Evolutionary conservation across 2,888 invertebrate genomes (phyloP), one percentile per base, ranked within the genome.

Genomic region (Alitta virens): DNA sequence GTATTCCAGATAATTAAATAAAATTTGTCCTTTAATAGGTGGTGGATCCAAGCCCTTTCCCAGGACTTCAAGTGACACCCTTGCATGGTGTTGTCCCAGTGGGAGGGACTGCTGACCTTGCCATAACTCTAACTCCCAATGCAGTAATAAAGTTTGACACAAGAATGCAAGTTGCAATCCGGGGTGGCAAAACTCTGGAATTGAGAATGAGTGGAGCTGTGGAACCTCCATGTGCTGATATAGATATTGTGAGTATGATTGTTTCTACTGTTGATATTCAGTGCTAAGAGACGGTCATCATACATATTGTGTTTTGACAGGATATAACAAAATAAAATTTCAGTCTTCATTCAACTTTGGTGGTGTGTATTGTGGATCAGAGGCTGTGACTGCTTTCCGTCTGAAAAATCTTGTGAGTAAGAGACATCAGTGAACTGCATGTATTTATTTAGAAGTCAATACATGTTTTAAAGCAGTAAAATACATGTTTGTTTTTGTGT

Each of bases 161-260:
- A 25, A 64, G 73, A 24, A 71, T 81, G 21, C 74, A 75, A 57
- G 74, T 81, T 53, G 72, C 78, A 33, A 75, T 82, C 59, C 76
- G 78, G 60, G 78, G 78, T 23, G 71, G 77, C 33, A 77, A 76
- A 67, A 75, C 73, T 26, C 67, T 81, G 53, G 80, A 81, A 58
- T 68, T 82, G 27, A 71, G 82, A 26, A 75, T 82, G 72, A 77
- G 81, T n/a, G 82, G 82, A 2, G 77, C 77, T 2, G 80, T 82
- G 49, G 78, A 80, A 61, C 74, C 77, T 16, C 82, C 82, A 12
- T 59, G 64, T 58, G 76, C 82, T 2, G 78, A 78, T 60, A 80
- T 82, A 65, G 75, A 78, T 65, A 60, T 78, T 68, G 79, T 80
- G 67, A 64, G 75, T 38, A 9, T 46, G 5, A 40, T 46, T 12